Evolutionary conservation across 2,113 vertebrate species (phyloP).

Genomic region (Callochromis pleurospilus): DNA sequence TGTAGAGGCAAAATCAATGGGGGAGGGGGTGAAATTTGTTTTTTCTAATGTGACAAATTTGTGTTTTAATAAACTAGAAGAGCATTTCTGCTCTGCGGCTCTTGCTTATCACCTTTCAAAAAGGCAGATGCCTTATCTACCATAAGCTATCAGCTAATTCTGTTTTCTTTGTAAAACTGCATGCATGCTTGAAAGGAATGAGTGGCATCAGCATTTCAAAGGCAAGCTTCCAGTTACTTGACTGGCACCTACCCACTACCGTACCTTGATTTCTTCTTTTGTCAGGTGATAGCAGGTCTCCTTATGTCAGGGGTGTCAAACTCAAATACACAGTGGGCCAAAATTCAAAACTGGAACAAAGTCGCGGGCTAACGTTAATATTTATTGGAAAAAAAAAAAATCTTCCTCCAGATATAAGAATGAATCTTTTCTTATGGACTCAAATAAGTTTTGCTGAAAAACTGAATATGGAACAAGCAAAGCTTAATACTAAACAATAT

Average conservation of each 20-base stretch:
- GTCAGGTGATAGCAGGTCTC: background rate
- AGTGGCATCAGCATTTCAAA: background rate
- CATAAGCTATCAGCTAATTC: background rate
- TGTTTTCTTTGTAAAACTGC: background rate
- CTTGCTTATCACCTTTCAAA: background rate
- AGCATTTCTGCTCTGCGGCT: background rate
- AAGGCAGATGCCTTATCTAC: background rate
- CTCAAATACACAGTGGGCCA: no score
- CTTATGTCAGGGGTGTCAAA: background rate
- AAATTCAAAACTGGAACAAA: no score
- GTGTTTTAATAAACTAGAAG: background rate
- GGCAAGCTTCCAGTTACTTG: background rate
- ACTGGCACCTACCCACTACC: background rate
- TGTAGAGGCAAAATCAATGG: background rate
- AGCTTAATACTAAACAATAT: no score
- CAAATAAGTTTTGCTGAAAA: no score
- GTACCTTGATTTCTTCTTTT: background rate
- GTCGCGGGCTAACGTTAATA: no score
- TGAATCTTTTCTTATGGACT: no score
- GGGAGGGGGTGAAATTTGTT: rapidly evolving
- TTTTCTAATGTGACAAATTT: background rate
- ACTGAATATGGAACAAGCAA: no score
- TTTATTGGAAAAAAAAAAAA: no score
- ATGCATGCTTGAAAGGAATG: background rate
- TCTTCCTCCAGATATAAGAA: no score